Percentiles rank a stretch among this genome's conserved stretches.
Evolutionary conservation across 2,888 invertebrate genomes (phyloP).

Genomic region (Cosmia pyralina): DNA sequence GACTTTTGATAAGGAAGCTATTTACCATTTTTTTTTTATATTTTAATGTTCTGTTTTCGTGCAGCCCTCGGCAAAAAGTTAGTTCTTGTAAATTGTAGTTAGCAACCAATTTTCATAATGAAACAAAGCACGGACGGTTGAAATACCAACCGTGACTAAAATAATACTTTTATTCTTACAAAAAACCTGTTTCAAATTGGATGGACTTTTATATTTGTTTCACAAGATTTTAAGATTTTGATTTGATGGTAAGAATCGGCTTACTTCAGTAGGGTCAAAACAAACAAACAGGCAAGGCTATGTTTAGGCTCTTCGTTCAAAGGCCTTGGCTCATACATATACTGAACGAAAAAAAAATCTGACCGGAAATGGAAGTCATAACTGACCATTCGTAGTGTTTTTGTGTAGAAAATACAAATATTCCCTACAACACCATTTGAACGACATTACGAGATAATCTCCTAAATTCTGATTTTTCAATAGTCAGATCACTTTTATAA

Average conservation of each 20-base stretch:
- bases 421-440: background rate
- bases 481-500: no score
- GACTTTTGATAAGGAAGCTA: slow-evolving; percentile 34
- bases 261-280: background rate
- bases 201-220: background rate
- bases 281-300: background rate
- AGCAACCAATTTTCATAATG: slow-evolving; percentile 63
- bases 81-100: slow-evolving; percentile 57
- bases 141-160: slow-evolving; percentile 36
- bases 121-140: slow-evolving; percentile 51
- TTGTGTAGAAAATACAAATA: background rate
- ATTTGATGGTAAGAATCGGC: slow-evolving; percentile 10
- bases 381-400: background rate
- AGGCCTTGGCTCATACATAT: background rate
- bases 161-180: slow-evolving; percentile 1
- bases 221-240: background rate
- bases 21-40: slow-evolving; percentile 19
- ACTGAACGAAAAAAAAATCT: background rate
- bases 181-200: slow-evolving; percentile 3
- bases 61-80: slow-evolving; percentile 44
- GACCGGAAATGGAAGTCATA: slow-evolving; percentile 7
- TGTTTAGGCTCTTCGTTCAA: background rate
- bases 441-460: no score
- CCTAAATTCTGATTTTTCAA: no score
- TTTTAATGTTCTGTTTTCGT: slow-evolving; percentile 60